Evolutionary conservation across 2,113 vertebrate species (phyloP).

Genomic region (Guaruba guarouba): DNA sequence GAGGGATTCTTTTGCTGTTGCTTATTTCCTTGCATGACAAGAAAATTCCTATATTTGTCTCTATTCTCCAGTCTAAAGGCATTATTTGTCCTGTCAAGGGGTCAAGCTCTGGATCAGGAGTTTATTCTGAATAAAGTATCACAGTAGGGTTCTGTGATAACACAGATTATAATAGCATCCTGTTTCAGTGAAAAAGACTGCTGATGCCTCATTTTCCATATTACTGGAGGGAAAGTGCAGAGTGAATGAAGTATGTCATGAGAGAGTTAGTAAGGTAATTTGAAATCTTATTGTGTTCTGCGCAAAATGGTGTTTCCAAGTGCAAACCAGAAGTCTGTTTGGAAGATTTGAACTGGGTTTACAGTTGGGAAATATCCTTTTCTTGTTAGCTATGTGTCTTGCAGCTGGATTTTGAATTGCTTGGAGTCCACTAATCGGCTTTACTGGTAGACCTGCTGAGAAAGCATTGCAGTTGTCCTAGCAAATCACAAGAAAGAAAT

Average conservation of each 20-base stretch:
- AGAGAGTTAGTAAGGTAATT: not conserved
- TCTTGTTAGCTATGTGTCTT: slow-evolving; percentile 3
- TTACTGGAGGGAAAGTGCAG: not conserved
- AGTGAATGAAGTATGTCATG: not conserved
- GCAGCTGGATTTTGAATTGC: slow-evolving; percentile 27
- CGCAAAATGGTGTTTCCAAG: not conserved
- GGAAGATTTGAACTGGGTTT: not conserved
- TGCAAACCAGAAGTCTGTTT: not conserved
- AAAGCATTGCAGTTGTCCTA: not conserved
- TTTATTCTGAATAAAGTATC: not conserved
- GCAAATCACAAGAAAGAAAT: not conserved
- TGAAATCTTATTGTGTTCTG: not conserved
- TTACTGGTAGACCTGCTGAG: slow-evolving; percentile 48
- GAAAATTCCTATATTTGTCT: not conserved
- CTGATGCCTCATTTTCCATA: not conserved
- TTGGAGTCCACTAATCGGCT: slow-evolving; percentile 45
- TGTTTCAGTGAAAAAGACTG: not conserved
- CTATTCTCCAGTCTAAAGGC: not conserved
- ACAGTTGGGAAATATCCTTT: not conserved
- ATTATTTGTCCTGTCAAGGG: not conserved
- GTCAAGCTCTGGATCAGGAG: not conserved
- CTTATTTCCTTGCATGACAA: not conserved
- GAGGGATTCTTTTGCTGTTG: not conserved
- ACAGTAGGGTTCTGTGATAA: not conserved
- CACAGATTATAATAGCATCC: not conserved